These are phyloP conservation scores for Chloromyia formosa DNA, from an alignment of 2,888 invertebrate genomes.

Conservation along the genomic window DNA sequence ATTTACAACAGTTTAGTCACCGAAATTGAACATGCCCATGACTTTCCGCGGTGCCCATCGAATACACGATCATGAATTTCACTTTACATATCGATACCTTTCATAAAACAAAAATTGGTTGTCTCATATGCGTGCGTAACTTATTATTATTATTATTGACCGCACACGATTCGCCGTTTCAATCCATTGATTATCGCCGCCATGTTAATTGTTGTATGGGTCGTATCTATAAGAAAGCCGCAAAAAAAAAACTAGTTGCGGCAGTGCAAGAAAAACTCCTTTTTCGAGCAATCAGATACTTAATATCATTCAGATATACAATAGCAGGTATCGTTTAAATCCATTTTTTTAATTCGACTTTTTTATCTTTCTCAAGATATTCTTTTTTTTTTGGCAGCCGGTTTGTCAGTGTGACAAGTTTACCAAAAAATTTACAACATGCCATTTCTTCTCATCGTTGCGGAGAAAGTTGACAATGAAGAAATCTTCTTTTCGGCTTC, in stretches of 20 bases:
- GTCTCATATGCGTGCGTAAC: background rate
- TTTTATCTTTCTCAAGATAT: background rate
- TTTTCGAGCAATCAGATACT: no score
- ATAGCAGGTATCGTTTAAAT: constrained; percentile 9
- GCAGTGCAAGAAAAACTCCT: background rate
- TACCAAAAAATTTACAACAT: constrained; percentile 17
- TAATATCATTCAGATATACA: no score
- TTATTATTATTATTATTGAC: background rate
- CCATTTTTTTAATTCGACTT: background rate
- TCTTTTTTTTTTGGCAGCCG: constrained; percentile 8
- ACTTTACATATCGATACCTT: background rate
- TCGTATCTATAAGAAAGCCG: no score
- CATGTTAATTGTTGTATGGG: constrained; percentile 12
- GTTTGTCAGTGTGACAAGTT: background rate
- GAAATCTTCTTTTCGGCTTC: constrained; percentile 1
- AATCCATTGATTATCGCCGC: constrained; percentile 33
- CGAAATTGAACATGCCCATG: background rate
- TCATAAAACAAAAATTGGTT: background rate
- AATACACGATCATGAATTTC: constrained; percentile 1
- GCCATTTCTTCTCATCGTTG: constrained; percentile 24
- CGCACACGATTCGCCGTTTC: background rate
- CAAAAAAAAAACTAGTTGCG: constrained; percentile 27
- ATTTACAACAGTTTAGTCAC: background rate
- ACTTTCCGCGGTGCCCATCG: background rate
- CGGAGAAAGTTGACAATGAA: constrained; percentile 34